Percentiles rank a stretch among this genome's conserved stretches.
These are phyloP conservation scores for Lysandra coridon DNA, from an alignment of 2,888 invertebrate species.

Conservation along the genomic window DNA sequence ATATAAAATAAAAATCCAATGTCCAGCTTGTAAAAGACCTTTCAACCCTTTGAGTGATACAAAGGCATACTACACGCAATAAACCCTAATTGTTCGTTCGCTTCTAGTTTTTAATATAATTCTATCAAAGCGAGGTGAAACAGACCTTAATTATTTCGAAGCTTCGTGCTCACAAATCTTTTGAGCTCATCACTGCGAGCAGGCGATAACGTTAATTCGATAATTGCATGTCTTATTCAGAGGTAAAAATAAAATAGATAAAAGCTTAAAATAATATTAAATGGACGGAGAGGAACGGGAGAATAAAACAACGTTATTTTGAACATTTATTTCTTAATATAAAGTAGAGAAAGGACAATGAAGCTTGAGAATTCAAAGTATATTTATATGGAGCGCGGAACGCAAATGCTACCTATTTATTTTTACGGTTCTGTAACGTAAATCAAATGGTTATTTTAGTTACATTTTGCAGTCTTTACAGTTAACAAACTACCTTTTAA, in stretches of 20 bases:
- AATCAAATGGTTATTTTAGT: background rate
- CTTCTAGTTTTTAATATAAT: background rate
- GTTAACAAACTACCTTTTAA: background rate
- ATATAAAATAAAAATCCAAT: background rate
- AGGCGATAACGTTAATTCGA: background rate
- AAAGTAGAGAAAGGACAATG: background rate
- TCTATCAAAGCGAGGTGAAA: background rate
- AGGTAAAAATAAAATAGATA: background rate
- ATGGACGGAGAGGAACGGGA: background rate
- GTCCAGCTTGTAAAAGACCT: background rate
- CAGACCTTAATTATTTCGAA: background rate
- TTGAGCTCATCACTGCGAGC: background rate
- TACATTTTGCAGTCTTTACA: no score
- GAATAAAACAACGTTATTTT: background rate
- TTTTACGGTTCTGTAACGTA: background rate
- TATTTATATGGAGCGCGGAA: conserved; percentile 3
- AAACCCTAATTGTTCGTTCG: background rate
- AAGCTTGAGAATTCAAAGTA: background rate
- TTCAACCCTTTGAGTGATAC: background rate
- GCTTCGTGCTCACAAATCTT: background rate
- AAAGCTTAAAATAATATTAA: background rate
- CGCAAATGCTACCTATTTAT: background rate
- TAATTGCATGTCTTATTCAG: background rate
- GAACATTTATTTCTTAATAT: background rate
- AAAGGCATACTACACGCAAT: background rate